phyloP scores from a whole-genome alignment of 2,113 vertebrate species.

The Pitta sordida region DNA sequence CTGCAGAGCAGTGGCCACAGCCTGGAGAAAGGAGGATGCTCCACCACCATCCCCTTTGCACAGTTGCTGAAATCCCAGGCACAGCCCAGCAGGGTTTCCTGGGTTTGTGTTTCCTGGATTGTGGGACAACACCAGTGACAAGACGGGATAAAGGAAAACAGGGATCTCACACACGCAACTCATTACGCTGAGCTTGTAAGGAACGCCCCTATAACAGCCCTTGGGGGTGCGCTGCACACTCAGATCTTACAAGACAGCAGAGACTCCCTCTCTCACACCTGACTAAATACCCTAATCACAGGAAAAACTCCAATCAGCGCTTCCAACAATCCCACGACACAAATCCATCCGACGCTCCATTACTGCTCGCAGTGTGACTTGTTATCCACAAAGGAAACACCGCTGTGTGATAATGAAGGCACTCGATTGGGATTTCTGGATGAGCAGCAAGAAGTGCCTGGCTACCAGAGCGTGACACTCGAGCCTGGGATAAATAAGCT shows the following conservation, averaged over 20 bases:
- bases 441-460: constrained; percentile 37
- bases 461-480: constrained; percentile 24
- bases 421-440: constrained; percentile 36
- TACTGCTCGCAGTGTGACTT: constrained; percentile 3
- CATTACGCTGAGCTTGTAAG: not conserved
- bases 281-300: constrained; percentile 15
- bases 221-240: not conserved
- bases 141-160: not conserved
- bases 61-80: not conserved
- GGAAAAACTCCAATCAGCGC: constrained; percentile 23
- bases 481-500: not conserved
- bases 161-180: not conserved
- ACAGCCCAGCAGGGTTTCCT: accelerated
- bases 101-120: too few relatives aligned
- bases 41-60: not conserved
- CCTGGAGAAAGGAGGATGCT: accelerated
- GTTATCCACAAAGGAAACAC: constrained; percentile 52
- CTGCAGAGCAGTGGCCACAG: not conserved
- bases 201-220: not conserved
- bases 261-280: not conserved
- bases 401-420: constrained; percentile 44
- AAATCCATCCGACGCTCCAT: not conserved
- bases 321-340: constrained; percentile 7
- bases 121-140: accelerated
- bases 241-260: not conserved